Base-by-base conservation (phyloP, 2,113 vertebrate genomes). In the Sminthopsis crassicaudata region DNA sequence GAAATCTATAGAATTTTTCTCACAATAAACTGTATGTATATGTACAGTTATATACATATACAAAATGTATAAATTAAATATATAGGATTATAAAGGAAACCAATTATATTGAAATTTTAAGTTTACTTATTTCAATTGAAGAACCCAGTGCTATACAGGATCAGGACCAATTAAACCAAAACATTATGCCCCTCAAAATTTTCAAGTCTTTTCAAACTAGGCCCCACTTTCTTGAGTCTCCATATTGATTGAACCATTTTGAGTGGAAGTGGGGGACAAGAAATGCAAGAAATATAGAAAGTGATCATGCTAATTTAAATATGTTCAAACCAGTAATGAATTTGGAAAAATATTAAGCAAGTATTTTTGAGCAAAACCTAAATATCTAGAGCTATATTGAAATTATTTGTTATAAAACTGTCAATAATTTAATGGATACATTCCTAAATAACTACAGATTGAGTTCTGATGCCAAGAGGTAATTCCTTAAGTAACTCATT, bases 81-180 rank as follows among this genome's bases (percentile, higher is more conserved):
- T 30, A 11, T 67, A 67, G 11, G 2, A 36, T 67, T 60, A 36
- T 12, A 67, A 60, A 60, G 27, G 11, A 60, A 60, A 36, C 27
- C 4, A 57, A 25, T 57, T 57, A 36, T 36, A 67, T 36, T 67
- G 57, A 67, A 67, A 36, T 67, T 67, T 67, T 26, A 67, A 36
- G 57, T 67, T 16, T 67, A 16, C 57, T 3, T 36, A 3, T 8
- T 57, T 26, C 55, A 57, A 67, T 36, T 67, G 12, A 67, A 67
- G 57, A 67, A 36, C 57, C 57, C 27, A 1, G 36, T 36, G 10
- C 57, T 93, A 91, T 46, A 26, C 51, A 1, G 36, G 0, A 0
- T 89, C 92, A 36, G n/a, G 12, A 94, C 23, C 95, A 54, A 91
- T 52, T 92, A 55, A 46, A 91, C 84, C 93, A 91, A 8, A 96